Conservation (phyloP, 1,140 invertebrate species). For the Brachionus paranguensis region DNA sequence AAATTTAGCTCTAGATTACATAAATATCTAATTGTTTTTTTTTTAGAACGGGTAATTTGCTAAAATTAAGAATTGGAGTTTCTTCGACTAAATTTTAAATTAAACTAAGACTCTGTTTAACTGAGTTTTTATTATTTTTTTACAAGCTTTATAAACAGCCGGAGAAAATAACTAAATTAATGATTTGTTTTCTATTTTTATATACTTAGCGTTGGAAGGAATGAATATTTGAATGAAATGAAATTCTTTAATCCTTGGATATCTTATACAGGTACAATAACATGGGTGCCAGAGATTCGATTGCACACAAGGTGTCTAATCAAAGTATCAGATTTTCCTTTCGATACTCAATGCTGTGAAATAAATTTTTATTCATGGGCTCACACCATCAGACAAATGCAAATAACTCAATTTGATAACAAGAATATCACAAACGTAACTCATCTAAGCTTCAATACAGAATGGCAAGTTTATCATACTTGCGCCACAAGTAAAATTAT, state of each 20-base stretch:
- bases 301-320: constrained; percentile 24
- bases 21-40: background rate
- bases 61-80: background rate
- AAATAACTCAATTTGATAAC: constrained; percentile 20
- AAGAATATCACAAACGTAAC: constrained; percentile 36
- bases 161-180: background rate
- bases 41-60: constrained; percentile 33
- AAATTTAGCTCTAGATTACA: background rate
- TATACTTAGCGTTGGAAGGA: constrained; percentile 8
- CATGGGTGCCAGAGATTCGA: constrained; percentile 37
- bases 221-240: constrained; percentile 38
- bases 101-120: background rate
- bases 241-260: constrained; percentile 39
- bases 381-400: constrained; percentile 37
- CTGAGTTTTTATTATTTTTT: background rate
- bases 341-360: constrained; percentile 38
- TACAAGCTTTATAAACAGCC: background rate
- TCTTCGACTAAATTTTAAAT: background rate
- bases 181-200: background rate
- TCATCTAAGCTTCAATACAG: constrained; percentile 36
- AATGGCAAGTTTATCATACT: constrained; percentile 40
- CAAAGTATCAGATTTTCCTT: constrained; percentile 38
- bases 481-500: constrained; percentile 28
- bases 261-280: constrained; percentile 23
- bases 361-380: constrained; percentile 39